A percentile compares a stretch with the other conserved stretches of the same genome.
Conservation (phyloP, 2,888 invertebrate species). For the Hartigia nigra region DNA sequence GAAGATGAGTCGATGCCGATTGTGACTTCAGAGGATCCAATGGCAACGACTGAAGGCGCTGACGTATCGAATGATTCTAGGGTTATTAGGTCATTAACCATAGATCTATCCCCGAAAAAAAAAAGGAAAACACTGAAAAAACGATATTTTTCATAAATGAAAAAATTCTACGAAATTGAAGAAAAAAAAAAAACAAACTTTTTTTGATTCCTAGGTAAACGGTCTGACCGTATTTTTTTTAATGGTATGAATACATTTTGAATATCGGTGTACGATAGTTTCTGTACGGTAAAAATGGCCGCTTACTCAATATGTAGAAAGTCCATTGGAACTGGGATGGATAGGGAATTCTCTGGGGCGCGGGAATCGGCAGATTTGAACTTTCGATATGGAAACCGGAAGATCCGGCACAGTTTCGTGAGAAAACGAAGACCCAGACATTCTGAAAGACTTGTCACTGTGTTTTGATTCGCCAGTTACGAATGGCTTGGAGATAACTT, state of each 20-base stretch:
- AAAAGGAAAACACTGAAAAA: not conserved
- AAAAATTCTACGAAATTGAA: too few relatives aligned
- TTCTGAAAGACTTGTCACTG: not conserved
- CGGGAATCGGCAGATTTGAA: not conserved
- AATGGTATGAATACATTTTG: not conserved
- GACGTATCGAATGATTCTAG: not conserved
- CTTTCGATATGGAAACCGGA: not conserved
- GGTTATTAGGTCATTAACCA: not conserved
- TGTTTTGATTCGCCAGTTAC: not conserved
- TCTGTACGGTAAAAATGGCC: not conserved
- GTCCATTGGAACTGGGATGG: not conserved
- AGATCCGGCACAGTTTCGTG: not conserved
- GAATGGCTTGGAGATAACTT: too few relatives aligned
- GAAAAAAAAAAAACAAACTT: too few relatives aligned
- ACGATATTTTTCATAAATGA: not conserved
- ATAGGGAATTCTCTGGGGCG: not conserved
- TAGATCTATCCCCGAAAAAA: too few relatives aligned
- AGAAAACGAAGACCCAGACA: not conserved
- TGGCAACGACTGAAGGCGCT: not conserved
- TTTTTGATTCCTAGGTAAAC: too few relatives aligned
- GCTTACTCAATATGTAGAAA: not conserved
- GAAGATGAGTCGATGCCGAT: not conserved
- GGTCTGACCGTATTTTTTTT: too few relatives aligned
- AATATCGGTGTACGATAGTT: not conserved
- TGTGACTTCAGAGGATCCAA: not conserved